These are phyloP conservation scores for Catonia carolina DNA, from an alignment of 2,888 invertebrate genomes.

Conservation along the genomic window DNA sequence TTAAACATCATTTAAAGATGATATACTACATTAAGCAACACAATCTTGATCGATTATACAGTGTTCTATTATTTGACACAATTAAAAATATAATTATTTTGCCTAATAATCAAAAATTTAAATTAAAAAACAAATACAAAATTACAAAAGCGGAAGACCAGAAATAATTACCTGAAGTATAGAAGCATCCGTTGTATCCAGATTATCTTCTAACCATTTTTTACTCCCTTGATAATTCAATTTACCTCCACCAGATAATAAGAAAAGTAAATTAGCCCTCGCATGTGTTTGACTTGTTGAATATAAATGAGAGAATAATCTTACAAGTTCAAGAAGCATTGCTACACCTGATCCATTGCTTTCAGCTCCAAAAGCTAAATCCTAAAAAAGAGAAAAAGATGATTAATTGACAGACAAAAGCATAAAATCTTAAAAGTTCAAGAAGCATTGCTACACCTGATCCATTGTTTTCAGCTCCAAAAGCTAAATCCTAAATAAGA, in stretches of 20 bases:
- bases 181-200: conserved; percentile 68
- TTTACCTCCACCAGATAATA: conserved; percentile 85
- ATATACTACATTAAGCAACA: too few species aligned
- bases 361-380: conserved; percentile 81
- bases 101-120: too few species aligned
- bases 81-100: too few species aligned
- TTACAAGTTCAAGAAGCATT: conserved; percentile 76
- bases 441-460: conserved; percentile 58
- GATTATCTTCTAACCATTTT: conserved; percentile 90
- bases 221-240: conserved; percentile 92
- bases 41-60: too few species aligned
- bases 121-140: too few species aligned
- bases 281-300: conserved; percentile 64
- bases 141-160: too few species aligned
- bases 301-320: conserved; percentile 83
- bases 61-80: too few species aligned
- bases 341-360: conserved; percentile 89
- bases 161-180: conserved; percentile 72
- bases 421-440: background rate
- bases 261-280: conserved; percentile 74
- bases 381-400: too few species aligned
- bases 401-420: too few species aligned
- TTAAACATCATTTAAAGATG: too few species aligned
- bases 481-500: conserved; percentile 74
- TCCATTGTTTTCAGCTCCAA: conserved; percentile 88